Evolutionary conservation across 64 coral and sea anemone genomes (phyloP), one percentile per base, ranked within the genome.

Genomic region (Pocillopora verrucosa): DNA sequence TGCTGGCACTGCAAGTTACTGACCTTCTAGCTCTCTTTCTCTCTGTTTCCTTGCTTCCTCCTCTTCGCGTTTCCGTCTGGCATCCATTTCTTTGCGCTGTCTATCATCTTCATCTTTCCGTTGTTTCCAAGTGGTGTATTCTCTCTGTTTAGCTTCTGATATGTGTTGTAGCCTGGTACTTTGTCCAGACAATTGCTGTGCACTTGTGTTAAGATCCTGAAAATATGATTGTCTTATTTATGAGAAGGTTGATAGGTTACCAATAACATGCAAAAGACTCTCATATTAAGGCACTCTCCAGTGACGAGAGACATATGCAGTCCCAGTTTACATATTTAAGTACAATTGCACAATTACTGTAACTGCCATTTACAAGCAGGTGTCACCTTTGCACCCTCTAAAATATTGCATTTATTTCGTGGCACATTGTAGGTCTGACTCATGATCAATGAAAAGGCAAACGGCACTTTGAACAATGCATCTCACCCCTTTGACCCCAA

Each of bases 11-110:
- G 41, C 41, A 35, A 70, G 2, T 35, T n/a, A 73, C 82, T 35
- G 45, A 94, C 96, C 96, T 87, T 98, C 96, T 59, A 92, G 56
- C 76, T 98, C 96, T 73, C 96, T 88, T 84, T 98, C 93, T 56
- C 87, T 94, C 67, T 98, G 96, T 93, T 78, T 98, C 65, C 96
- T 83, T 75, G 72, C 68, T 73, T 98, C 96, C 45, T 98, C 96
- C 73, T 94, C 96, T 90, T 95, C 96, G 60, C 88, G 78, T 78
- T 79, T 94, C 58, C 82, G 78, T n/a, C 69, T 92, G 35, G 76
- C 34, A 25, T 98, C 96, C 72, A 63, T 34, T 59, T 98, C 96
- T 65, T 76, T 91, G 65, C 82, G 89, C 76, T 86, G 78, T 34
- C 83, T 89, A 65, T 92, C 87, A 17, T 98, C 96, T 51, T 94